phyloP scores from a whole-genome alignment of 37 sponge, comb jelly and placozoan genomes.

The Spongilla lacustris region DNA sequence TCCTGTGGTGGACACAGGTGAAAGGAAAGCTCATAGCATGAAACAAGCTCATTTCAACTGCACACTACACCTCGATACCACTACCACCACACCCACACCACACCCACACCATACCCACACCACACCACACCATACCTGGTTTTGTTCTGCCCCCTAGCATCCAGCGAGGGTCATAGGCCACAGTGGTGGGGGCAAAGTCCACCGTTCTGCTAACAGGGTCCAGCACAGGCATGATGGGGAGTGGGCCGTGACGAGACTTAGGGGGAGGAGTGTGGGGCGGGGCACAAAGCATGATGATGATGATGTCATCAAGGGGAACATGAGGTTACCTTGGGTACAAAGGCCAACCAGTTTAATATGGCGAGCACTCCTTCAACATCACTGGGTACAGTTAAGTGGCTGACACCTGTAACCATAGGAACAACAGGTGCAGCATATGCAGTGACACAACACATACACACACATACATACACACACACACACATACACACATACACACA shows the following conservation, averaged over 20 bases:
- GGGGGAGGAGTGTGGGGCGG: neutral
- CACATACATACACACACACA: neutral
- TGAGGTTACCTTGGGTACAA: conserved; percentile 65
- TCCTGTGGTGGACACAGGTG: too few relatives aligned
- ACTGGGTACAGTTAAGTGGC: conserved; percentile 84
- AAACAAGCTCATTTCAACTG: too few relatives aligned
- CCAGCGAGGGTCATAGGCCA: conserved; percentile 89
- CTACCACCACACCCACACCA: neutral
- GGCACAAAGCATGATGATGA: neutral
- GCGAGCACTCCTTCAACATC: conserved; percentile 85
- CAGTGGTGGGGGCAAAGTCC: conserved; percentile 80
- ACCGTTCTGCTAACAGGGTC: conserved; percentile 87
- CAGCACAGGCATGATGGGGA: conserved; percentile 67
- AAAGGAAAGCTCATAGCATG: too few relatives aligned
- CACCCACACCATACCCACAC: neutral
- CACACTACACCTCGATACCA: neutral
- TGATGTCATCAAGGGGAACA: neutral
- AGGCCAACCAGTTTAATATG: conserved; percentile 89
- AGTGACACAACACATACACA: too few relatives aligned
- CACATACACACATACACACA: neutral
- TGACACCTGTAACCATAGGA: conserved; percentile 59
- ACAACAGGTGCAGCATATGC: too few relatives aligned
- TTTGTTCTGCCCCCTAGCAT: conserved; percentile 80
- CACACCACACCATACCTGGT: conserved; percentile 26
- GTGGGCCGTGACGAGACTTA: conserved; percentile 26